Evolutionary conservation across 2,888 invertebrate genomes (phyloP), one percentile per base, ranked within the genome.

Genomic region (Melipona beecheii): DNA sequence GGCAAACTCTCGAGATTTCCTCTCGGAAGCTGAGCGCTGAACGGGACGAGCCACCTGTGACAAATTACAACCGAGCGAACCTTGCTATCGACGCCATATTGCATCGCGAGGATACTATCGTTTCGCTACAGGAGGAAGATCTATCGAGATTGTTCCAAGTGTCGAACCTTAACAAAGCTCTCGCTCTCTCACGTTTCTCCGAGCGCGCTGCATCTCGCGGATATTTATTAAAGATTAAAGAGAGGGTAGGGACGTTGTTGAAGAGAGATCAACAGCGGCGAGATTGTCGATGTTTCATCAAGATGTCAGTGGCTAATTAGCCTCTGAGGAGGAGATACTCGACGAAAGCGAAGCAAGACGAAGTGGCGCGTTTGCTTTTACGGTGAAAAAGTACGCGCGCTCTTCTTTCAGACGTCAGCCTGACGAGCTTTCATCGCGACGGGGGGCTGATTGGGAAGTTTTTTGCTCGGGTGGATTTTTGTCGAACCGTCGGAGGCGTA

Each of bases 41-140:
- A 43, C 43, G 72, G 71, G 73, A 69, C 71, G 80, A 73, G 68
- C 83, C 83, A 83, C 69, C 83, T 76, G 85, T 75, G 77, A 76
- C 87, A 87, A 89, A 88, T 88, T 88, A 85, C 85, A 73, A 70
- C 58, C 73, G 72, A 80, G 56, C 68, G 72, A 88, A 79, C 62
- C 69, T 62, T 76, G 31, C 83, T 69, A 83, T 83, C 82, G 72
- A 68, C 70, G 74, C 74, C 74, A 68, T 84, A 78, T 79, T 81
- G 86, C 75, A 52, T 54, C 64, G 27, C 27, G 52, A 43, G 70
- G 62, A 88, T 81, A 43, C 43, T 72, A 56, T 74, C 83, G 70
- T 36, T 52, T 65, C 62, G 43, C 43, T 43, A 52, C 64, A 62
- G 58, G 62, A n/a, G 24, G 66, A 71, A 58, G 64, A 84, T 77